Evolutionary conservation across 2,888 invertebrate species (phyloP).

Genomic region (Sialis lutaria): DNA sequence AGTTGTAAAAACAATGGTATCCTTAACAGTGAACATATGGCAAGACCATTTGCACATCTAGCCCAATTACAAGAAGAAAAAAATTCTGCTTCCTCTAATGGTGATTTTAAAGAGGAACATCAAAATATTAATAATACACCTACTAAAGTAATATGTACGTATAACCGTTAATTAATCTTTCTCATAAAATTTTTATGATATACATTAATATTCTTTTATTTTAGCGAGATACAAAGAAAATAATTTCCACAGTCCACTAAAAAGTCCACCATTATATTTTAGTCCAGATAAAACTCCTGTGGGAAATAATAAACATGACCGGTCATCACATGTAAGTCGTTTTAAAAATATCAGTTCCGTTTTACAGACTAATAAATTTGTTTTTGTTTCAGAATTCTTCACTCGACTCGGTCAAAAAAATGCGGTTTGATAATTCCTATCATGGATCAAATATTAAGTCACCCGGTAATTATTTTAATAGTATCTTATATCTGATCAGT

Average conservation of each 20-base stretch:
- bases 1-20: background rate
- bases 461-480: no score
- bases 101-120: background rate
- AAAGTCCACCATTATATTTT: conserved; percentile 3
- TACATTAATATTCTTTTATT: background rate
- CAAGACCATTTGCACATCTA: conserved; percentile 38
- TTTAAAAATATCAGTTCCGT: no score
- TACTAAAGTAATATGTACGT: background rate
- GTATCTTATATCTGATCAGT: no score
- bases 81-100: background rate
- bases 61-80: conserved; percentile 9
- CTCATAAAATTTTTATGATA: no score
- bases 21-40: no score
- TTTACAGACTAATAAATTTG: no score
- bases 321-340: no score
- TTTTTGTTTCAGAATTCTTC: no score
- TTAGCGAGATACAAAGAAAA: conserved; percentile 1
- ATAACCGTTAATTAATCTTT: background rate
- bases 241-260: background rate
- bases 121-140: background rate
- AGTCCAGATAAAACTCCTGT: conserved; percentile 1
- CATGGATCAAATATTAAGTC: no score
- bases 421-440: no score
- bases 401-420: no score
- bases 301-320: background rate